Evolutionary conservation across 2,797 vertebrate species (phyloP), one percentile per base, ranked within the genome.

Genomic region (Coregonus ussuriensis): DNA sequence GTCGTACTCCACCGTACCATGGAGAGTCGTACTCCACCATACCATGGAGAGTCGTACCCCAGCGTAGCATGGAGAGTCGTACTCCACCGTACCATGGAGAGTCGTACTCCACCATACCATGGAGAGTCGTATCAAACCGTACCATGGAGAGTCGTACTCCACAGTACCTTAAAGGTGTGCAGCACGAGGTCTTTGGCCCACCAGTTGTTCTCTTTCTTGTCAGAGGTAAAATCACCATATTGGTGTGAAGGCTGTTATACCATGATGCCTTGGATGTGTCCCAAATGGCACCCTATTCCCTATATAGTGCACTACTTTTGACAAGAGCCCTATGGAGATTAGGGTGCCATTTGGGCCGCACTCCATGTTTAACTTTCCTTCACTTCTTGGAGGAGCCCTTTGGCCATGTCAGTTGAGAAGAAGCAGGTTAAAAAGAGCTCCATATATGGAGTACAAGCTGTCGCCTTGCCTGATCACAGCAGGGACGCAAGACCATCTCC

Each of bases 131-230:
- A 66, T 71, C 63, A 54, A 54, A 73, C 11, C 41, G 41, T 67
- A 76, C 62, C 83, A 75, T 73, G 72, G 1, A 54, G 35, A 37
- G 35, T 87, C 80, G 79, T 78, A 56, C 77, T 68, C 66, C 25
- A 72, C 13, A 16, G 33, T 65, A 77, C 59, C 83, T 75, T 72
- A 65, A 59, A 81, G 81, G 83, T 83, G 85, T 88, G 87, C 16
- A 59, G 83, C 86, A 84, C 86, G 72, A 82, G 71, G 78, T 74
- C 81, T 75, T 78, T 79, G 89, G 85, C 84, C 87, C 87, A 86
- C 25, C 25, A 21, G n/a, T 29, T n/a, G 1, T 29, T 16, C 13
- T 29, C 79, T 74, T 82, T 84, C 84, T 16, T 83, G 41, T 56
- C 79, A 72, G 80, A 7, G 69, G 82, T 15, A 31, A 59, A 82